These are phyloP conservation scores for Mugil cephalus DNA, from an alignment of 2,113 vertebrate species.

Conservation along the genomic window DNA sequence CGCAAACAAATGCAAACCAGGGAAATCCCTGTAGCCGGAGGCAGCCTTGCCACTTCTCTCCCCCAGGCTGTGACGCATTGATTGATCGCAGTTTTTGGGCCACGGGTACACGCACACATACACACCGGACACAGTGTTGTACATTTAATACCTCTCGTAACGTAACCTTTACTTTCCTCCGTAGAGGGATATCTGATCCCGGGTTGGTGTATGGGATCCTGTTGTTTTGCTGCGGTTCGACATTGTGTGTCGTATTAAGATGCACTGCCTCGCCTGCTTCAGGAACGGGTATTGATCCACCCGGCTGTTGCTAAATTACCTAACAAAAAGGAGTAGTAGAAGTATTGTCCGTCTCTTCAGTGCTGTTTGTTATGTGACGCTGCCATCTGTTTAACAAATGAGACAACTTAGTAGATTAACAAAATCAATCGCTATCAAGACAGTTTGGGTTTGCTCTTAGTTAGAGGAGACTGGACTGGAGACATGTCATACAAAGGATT, in stretches of 20 bases:
- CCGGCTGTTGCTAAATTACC: slow-evolving; percentile 59
- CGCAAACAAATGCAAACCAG: slow-evolving; percentile 26
- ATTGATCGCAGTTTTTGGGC: slow-evolving; percentile 28
- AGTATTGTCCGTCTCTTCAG: slow-evolving; percentile 21
- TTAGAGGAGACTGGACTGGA: slow-evolving; percentile 3
- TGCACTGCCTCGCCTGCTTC: not conserved
- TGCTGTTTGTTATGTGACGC: not conserved
- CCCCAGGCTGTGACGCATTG: not conserved
- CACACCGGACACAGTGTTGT: not conserved
- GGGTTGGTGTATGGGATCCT: not conserved
- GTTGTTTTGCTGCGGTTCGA: slow-evolving; percentile 16
- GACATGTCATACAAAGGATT: not conserved
- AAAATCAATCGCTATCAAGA: not conserved
- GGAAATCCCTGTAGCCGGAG: slow-evolving; percentile 58
- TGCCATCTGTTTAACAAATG: slow-evolving; percentile 36
- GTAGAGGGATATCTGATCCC: not conserved
- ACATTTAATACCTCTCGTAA: slow-evolving; percentile 14
- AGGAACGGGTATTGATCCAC: slow-evolving; percentile 29
- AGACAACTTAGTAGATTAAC: slow-evolving; percentile 15
- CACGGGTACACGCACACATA: not conserved
- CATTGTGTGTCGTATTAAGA: slow-evolving; percentile 14
- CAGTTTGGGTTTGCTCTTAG: slow-evolving; percentile 3
- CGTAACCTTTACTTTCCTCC: slow-evolving; percentile 10
- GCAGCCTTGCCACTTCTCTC: slow-evolving; percentile 27
- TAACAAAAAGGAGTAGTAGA: slow-evolving; percentile 32